Base-by-base conservation (phyloP, 2,888 invertebrate genomes). In the Desoria tigrina region DNA sequence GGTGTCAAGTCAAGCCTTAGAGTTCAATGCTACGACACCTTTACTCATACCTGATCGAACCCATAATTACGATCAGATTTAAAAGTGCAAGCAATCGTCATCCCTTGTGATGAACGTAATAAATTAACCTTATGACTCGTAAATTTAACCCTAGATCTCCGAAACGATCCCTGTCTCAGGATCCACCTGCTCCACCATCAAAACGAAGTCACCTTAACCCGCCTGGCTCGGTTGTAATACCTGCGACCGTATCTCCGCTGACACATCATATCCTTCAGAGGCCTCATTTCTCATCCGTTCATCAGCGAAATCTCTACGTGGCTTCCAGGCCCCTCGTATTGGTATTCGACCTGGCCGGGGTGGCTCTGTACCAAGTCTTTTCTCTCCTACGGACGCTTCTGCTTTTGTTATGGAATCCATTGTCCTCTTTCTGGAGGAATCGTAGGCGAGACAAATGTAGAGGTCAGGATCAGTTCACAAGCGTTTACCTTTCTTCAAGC, bases 101-200 rank as follows among this genome's bases (percentile, higher is more conserved):
- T 32, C 32, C 32, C 4, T 32, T 32, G 32, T 32, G 32, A 32
- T 32, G 32, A 32, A 11, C 32, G 6, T 11, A 32, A 32, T 7
- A 7, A 32, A 32, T 32, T 32, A 11, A 32, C 32, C 32, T 32
- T 32, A 75, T 75, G 75, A 75, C 75, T 68, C 75, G 75, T 66
- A 75, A 75, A 75, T 73, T 73, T 65, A 71, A 69, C 65, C 67
- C 72, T 71, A 73, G 73, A 72, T 73, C 73, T 72, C 73, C 73
- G 39, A 73, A 74, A 68, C 65, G 74, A 67, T 71, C 74, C 54
- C 32, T 65, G 49, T 66, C 67, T 28, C 72, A 69, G 49, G 63
- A 63, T 57, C 23, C 49, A 24, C 65, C 65, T 60, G 63, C 65
- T 50, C 56, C 65, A 14, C 26, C 65, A 21, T 60, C 65, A 14